Conservation (phyloP, 2,888 invertebrate genomes). For the Chorisops tibialis region DNA sequence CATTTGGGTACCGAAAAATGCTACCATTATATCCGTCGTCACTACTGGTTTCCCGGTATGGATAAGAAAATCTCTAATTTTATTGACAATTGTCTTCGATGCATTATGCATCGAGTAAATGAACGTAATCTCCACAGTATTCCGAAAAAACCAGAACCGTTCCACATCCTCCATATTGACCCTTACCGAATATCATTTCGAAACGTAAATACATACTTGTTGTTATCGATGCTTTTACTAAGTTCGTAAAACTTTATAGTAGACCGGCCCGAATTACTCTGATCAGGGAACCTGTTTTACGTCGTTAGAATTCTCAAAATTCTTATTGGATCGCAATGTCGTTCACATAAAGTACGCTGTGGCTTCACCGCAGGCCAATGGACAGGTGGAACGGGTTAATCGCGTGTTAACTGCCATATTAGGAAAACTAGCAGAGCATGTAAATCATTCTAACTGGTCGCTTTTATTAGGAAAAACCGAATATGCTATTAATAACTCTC, state of each 20-base stretch:
- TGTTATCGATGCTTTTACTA: conserved; percentile 29
- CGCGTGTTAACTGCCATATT: no score
- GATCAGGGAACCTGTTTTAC: not conserved
- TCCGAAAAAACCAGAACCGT: conserved; percentile 38
- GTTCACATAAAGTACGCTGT: conserved; percentile 32
- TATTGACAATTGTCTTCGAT: no score
- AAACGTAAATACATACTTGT: conserved; percentile 26
- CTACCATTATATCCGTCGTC: no score
- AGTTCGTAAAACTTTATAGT: conserved; percentile 30
- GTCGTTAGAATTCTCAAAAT: no score
- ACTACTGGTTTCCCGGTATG: conserved; percentile 42
- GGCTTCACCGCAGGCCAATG: conserved; percentile 31
- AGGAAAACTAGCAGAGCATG: no score
- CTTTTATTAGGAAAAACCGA: no score
- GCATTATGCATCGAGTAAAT: no score
- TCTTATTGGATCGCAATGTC: conserved; percentile 7
- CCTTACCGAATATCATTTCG: conserved; percentile 20
- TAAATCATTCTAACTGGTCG: no score
- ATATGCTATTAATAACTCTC: conserved; percentile 37
- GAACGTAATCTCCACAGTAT: conserved; percentile 38
- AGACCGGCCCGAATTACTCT: not conserved
- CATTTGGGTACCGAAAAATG: no score
- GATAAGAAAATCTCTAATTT: no score
- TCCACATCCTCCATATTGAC: conserved; percentile 32
- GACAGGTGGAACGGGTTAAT: no score